phyloP scores from a whole-genome alignment of 1,140 invertebrate genomes.

The Cotesia typhae region DNA sequence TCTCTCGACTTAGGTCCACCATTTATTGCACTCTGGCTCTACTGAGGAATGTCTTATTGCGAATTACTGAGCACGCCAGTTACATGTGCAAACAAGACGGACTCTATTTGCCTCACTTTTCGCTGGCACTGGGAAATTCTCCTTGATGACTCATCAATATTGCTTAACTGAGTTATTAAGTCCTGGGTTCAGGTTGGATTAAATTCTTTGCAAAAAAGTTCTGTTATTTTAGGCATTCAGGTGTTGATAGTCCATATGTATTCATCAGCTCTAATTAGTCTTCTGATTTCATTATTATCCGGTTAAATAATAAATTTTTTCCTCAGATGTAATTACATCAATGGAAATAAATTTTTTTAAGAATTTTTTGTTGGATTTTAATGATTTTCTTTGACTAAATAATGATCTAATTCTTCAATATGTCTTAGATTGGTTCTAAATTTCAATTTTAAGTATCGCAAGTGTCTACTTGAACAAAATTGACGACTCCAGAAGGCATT shows the following conservation, averaged over 20 bases:
- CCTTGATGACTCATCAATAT: constrained; percentile 10
- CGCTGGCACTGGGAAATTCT: constrained; percentile 3
- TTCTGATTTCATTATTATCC: too few relatives aligned
- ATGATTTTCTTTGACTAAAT: too few relatives aligned
- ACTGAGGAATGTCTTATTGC: constrained; percentile 26
- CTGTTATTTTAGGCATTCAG: too few relatives aligned
- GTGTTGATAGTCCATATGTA: too few relatives aligned
- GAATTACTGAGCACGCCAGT: constrained; percentile 1
- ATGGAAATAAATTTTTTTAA: too few relatives aligned
- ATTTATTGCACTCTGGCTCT: constrained; percentile 46
- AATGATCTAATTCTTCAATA: too few relatives aligned
- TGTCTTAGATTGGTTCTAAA: background rate
- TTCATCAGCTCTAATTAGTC: background rate
- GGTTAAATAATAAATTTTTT: too few relatives aligned
- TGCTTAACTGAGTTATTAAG: constrained; percentile 23
- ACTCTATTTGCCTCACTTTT: background rate
- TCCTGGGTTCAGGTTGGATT: background rate
- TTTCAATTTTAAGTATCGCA: constrained; percentile 11
- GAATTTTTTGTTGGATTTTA: too few relatives aligned
- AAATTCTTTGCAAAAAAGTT: background rate
- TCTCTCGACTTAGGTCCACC: constrained; percentile 45
- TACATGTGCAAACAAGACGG: background rate
- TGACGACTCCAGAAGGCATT: constrained; percentile 30
- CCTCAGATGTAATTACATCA: too few relatives aligned
- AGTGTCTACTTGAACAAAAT: background rate